Base-by-base conservation (phyloP, 2,888 invertebrate genomes). In the Metopia argyrocephala region DNA sequence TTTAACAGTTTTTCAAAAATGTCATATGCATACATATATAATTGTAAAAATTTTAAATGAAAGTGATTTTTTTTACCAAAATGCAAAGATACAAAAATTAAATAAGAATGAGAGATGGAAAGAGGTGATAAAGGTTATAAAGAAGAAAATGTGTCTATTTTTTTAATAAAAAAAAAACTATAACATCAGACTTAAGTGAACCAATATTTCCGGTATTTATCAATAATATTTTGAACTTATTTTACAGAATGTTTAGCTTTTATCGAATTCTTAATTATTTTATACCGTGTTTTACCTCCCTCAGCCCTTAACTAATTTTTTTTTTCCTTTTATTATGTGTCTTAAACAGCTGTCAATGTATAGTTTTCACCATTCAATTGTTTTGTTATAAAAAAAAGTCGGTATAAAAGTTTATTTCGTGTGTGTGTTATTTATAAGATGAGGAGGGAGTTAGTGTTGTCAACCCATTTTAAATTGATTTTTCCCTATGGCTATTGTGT, bases 321-420 rank as follows among this genome's bases (percentile, higher is more conserved):
- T 56, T 20, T 50, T 48, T 18, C 27, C n/a, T 45, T 45, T 31
- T 21, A 15, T 52, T 31, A 15, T 28, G 31, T 45, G 23, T 38
- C 6, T 64, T 28, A 56, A 81, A 81, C 80, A 81, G 80, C 80
- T 81, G 80, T 76, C 80, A 70, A 69, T 76, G 80, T 74, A n/a
- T n/a, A n/a, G 65, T 69, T 50, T 79, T 80, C 52, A 12, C 12
- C 38, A 70, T 71, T 79, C 61, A 59, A 62, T 64, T 79, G 79
- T 71, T 76, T 50, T 54, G 7, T 38, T 3, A n/a, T n/a, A n/a
- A n/a, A n/a, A n/a, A 38, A 12, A 18, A 5, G n/a, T 21, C 20
- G 9, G 28, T 52, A 20, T 7, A 15, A 15, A 21, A 28, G 25
- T 57, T 75, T 68, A 23, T 20, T 38, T 6, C 68, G 46, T 69